A percentile compares a stretch with the other conserved stretches of the same genome.
These are phyloP conservation scores for Dolichopus griseipennis DNA, from an alignment of 2,888 invertebrate species.

Conservation along the genomic window DNA sequence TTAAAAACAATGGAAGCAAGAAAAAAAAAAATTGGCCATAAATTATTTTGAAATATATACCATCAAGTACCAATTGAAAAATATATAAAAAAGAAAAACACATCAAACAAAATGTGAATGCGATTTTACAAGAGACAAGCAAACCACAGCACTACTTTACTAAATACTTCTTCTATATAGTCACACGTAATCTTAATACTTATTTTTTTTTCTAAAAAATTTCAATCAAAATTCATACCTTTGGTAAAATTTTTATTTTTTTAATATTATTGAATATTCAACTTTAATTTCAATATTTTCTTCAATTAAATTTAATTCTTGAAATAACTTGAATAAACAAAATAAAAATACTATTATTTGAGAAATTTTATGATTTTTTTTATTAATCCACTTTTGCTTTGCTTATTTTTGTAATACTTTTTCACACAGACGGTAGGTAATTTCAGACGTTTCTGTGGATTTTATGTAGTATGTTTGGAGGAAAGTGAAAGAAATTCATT, in stretches of 20 bases:
- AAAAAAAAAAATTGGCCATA: no score
- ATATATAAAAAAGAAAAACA: no score
- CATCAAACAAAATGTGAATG: not conserved
- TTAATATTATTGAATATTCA: not conserved
- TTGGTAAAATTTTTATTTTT: not conserved
- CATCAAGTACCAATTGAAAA: no score
- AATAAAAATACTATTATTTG: not conserved
- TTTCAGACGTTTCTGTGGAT: not conserved
- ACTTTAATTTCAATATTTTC: not conserved
- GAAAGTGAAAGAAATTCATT: conserved; percentile 3
- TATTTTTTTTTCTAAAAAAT: not conserved
- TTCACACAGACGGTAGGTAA: not conserved
- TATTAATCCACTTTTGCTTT: not conserved
- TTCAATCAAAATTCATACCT: not conserved
- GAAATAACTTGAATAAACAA: conserved; percentile 6
- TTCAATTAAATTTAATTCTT: not conserved
- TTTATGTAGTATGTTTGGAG: not conserved
- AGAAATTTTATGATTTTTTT: not conserved
- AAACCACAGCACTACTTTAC: not conserved
- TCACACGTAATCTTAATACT: conserved; percentile 1
- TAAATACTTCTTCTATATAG: not conserved
- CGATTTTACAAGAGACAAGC: not conserved
- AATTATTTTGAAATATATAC: no score
- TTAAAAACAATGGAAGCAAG: no score
- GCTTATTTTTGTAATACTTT: not conserved